Base-by-base conservation (phyloP, 2,113 vertebrate genomes). In the Egretta garzetta region DNA sequence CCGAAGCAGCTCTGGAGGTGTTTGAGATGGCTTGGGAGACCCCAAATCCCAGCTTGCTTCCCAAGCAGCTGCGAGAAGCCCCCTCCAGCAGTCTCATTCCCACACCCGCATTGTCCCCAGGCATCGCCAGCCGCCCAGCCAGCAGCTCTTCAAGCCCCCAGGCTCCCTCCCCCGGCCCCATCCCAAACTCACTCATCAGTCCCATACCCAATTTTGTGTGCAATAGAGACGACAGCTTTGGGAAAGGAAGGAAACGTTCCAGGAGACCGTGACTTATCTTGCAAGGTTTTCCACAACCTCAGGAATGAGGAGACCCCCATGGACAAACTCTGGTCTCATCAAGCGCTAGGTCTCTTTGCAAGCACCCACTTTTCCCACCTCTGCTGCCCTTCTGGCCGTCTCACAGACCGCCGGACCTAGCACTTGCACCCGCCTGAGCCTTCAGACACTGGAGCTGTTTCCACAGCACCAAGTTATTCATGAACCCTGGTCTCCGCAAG, bases 31-130 rank as follows among this genome's bases (percentile, higher is more conserved):
- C 66, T 76, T 73, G 22, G 39, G 16, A 84, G 28, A 59, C 28
- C 26, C 12, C 49, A 68, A 9, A 90, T 43, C 50, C 21, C 81
- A 77, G 5, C 8, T 67, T 15, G 6, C 13, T 67, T 13, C 50
- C 10, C 50, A 37, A 20, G 2, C 22, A 67, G 35, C 15, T 52
- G 28, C 13, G 56, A 72, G 58, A 47, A 89, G 33, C 10, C 26
- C 26, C 15, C 43, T 76, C 28, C n/a, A 52, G 33, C 50, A 49
- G 32, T 12, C 22, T 76, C 18, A 45, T 20, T 12, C 50, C 50
- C 0, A 0, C 10, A 26, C 12, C 23, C n/a, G 24, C 3, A 0
- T 28, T 8, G 26, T 7, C n/a, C 52, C 82, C 1, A 0, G 39
- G 50, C 49, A 33, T 8, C 50, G 59, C 63, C 63, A 37, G 15